Evolutionary conservation across 2,113 vertebrate genomes (phyloP).

Genomic region (Scomber colias): DNA sequence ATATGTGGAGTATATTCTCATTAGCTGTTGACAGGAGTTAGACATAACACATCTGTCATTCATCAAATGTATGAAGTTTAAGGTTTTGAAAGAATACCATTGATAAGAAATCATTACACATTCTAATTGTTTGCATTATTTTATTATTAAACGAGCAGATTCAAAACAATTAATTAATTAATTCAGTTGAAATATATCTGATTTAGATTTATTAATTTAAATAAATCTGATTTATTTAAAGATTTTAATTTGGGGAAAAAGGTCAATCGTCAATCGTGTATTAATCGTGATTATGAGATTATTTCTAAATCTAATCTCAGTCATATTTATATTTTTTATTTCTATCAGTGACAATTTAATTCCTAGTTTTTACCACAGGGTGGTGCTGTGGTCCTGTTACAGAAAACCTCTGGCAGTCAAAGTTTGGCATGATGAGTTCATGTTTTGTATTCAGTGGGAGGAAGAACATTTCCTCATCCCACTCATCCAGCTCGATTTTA

Average conservation of each 20-base stretch:
- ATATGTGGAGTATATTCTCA: neutral
- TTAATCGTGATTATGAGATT: too few relatives aligned
- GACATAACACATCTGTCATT: neutral
- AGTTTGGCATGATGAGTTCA: neutral
- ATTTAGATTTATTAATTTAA: too few relatives aligned
- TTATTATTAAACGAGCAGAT: too few relatives aligned
- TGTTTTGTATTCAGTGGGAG: neutral
- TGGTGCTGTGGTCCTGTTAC: conserved; percentile 22
- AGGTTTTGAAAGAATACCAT: neutral
- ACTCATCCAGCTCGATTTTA: too few relatives aligned
- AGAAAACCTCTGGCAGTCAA: neutral
- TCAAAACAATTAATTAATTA: too few relatives aligned
- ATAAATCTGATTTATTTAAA: too few relatives aligned
- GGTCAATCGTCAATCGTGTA: too few relatives aligned
- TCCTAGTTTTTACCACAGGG: conserved; percentile 26
- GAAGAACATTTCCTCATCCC: neutral
- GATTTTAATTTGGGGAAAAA: too few relatives aligned
- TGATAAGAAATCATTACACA: neutral
- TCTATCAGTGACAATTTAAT: neutral
- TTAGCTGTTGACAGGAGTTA: neutral
- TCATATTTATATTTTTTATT: neutral
- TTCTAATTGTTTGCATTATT: too few relatives aligned
- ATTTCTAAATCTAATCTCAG: too few relatives aligned
- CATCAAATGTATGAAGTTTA: too few relatives aligned
- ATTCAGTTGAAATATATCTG: too few relatives aligned